Percentiles rank a stretch among this genome's conserved stretches.
phyloP scores from a whole-genome alignment of 2,888 invertebrate genomes.

The Pilophorus perplexus region DNA sequence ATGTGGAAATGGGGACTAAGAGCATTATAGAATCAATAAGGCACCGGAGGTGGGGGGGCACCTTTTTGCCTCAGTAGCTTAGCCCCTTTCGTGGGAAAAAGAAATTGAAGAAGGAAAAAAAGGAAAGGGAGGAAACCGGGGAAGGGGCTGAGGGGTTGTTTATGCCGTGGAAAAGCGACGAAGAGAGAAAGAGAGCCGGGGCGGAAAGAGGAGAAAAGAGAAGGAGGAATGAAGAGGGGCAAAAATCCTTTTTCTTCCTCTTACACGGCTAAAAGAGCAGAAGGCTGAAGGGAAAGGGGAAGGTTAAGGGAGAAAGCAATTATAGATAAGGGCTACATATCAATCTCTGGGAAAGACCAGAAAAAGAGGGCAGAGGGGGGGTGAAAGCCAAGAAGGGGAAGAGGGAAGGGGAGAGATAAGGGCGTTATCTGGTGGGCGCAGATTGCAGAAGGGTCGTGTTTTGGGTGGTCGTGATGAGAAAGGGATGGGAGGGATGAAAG shows the following conservation, averaged over 20 bases:
- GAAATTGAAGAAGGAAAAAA: no score
- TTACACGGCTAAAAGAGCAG: slow-evolving; percentile 7
- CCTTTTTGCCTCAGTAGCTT: no score
- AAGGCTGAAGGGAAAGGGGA: slow-evolving; percentile 15
- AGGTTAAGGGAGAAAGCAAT: slow-evolving; percentile 44
- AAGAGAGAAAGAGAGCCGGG: neutral
- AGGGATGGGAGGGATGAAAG: neutral
- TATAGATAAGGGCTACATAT: slow-evolving; percentile 45
- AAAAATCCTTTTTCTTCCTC: slow-evolving; percentile 19
- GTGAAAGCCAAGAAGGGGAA: no score
- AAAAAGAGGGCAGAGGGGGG: neutral
- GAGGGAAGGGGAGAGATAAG: slow-evolving; percentile 25
- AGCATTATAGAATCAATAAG: no score
- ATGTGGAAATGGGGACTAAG: no score
- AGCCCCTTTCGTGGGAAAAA: no score
- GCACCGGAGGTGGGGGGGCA: no score
- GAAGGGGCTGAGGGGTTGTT: neutral
- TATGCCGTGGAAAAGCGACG: neutral
- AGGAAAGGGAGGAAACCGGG: no score
- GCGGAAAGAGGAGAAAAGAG: neutral
- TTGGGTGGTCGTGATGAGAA: neutral
- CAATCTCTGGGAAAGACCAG: slow-evolving; percentile 21
- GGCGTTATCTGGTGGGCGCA: slow-evolving; percentile 25
- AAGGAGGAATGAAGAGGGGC: neutral
- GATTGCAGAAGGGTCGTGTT: slow-evolving; percentile 31